Evolutionary conservation across 1,140 invertebrate genomes (phyloP).

Genomic region (Kradibia gibbosae): DNA sequence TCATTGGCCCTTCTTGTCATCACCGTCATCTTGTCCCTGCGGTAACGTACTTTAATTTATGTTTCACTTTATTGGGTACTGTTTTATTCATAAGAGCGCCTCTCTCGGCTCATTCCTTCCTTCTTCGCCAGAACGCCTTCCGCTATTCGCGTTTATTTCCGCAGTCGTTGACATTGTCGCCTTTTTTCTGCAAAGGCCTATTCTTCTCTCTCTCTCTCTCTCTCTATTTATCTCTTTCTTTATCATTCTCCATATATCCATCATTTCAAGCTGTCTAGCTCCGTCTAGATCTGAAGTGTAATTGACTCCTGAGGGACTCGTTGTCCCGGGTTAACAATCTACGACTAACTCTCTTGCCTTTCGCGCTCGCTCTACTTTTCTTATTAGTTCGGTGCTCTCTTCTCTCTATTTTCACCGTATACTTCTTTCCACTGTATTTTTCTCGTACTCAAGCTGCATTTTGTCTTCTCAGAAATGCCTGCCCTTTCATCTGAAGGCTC

Average conservation of each 20-base stretch:
- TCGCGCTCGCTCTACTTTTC: conserved; percentile 31
- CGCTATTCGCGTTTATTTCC: conserved; percentile 40
- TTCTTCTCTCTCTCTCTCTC: conserved; percentile 1
- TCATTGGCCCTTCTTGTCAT: neutral
- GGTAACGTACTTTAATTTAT: conserved; percentile 48
- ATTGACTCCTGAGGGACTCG: conserved; percentile 54
- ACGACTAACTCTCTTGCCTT: conserved; percentile 47
- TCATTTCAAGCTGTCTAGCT: conserved; percentile 48
- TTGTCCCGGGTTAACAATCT: conserved; percentile 52
- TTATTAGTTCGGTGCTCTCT: conserved; percentile 12
- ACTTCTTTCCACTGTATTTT: conserved; percentile 24
- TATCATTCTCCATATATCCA: too few relatives aligned
- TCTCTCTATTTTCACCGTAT: conserved; percentile 10
- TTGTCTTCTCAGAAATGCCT: conserved; percentile 19
- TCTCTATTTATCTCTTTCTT: neutral
- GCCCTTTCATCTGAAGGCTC: too few relatives aligned
- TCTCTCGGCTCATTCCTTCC: neutral
- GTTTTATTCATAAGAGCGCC: conserved; percentile 53
- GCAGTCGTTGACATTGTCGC: conserved; percentile 14
- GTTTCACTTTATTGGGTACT: conserved; percentile 53
- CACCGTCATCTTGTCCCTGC: conserved; percentile 21
- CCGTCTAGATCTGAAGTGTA: conserved; percentile 52
- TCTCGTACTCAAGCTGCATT: conserved; percentile 26
- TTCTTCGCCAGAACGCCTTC: neutral
- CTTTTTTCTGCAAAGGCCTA: neutral